Evolutionary conservation across 2,888 invertebrate species (phyloP), one percentile per base, ranked within the genome.

Genomic region (Noctua janthe): DNA sequence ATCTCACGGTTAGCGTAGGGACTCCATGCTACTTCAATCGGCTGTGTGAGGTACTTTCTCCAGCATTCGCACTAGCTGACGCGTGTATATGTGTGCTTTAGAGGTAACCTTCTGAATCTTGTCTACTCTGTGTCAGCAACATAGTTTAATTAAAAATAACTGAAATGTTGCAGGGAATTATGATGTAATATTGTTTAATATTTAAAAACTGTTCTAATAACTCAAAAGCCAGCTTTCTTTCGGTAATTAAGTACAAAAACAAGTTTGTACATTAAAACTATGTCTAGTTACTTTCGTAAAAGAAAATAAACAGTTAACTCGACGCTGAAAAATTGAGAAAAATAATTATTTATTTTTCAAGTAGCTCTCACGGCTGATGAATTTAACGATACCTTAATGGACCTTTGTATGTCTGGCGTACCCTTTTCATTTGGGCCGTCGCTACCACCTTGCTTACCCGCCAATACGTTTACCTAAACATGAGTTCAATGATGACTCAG

Each of bases 131-230:
- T 80, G 39, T 67, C 15, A 67, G 15, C 15, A 17, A 35, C 56
- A 59, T 67, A 39, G 51, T 81, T 87, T 86, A 81, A 82, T 87
- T 84, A 86, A 86, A 84, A 84, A 79, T n/a, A 6, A 49, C 64
- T 72, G 75, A 64, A 62, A 86, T 81, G 71, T 72, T 76, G 71
- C 56, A 73, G 13, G 49, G 75, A 66, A 83, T 83, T 77, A 85
- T 66, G 43, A 29, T 74, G 49, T 71, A 29, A 29, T 80, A 29
- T 51, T 74, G 2, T 47, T 76, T 47, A 54, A 13, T 69, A 17
- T 47, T 69, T 54, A 1, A 23, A 56, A 29, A 49, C 17, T 17
- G 1, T 64, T 54, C n/a, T 13, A 11, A 5, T 20, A 51, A 43
- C 15, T 4, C 11, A n/a, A 23, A 8, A 23, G 8, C 13, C 6